Percentiles rank a stretch among this genome's conserved stretches.
phyloP scores from a whole-genome alignment of 2,113 vertebrate species.

The Periophthalmodon schlosseri region DNA sequence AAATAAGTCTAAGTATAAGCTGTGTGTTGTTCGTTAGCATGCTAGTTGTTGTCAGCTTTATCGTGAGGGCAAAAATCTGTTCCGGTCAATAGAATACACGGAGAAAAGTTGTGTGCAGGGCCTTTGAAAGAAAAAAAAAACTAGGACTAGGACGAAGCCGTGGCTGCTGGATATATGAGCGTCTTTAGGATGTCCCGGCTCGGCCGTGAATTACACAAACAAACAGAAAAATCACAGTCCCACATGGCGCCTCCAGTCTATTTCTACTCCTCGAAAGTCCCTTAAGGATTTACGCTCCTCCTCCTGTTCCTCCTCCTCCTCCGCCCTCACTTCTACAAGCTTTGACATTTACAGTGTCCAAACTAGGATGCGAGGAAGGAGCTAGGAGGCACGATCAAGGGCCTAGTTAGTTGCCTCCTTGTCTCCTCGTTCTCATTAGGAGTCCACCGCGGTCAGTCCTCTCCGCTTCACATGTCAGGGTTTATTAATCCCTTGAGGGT shows the following conservation, averaged over 20 bases:
- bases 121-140: slow-evolving; percentile 13
- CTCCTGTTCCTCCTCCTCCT: background rate
- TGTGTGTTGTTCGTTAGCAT: too few relatives aligned
- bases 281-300: slow-evolving; percentile 28
- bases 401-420: slow-evolving; percentile 7
- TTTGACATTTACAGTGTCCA: slow-evolving; percentile 56
- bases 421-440: slow-evolving; percentile 60
- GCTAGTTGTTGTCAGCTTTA: too few relatives aligned
- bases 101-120: too few relatives aligned
- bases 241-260: slow-evolving; percentile 11
- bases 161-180: slow-evolving; percentile 12
- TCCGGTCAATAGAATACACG: too few relatives aligned
- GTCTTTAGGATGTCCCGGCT: slow-evolving; percentile 11
- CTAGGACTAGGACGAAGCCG: background rate
- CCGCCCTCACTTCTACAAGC: slow-evolving; percentile 23
- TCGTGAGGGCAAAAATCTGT: too few relatives aligned
- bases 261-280: slow-evolving; percentile 36
- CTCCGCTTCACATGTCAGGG: slow-evolving; percentile 53
- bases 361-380: slow-evolving; percentile 26
- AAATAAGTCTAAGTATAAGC: too few relatives aligned
- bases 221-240: slow-evolving; percentile 33
- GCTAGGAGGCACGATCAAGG: slow-evolving; percentile 16
- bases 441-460: slow-evolving; percentile 64
- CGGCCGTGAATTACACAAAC: slow-evolving; percentile 13
- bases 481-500: slow-evolving; percentile 72